phyloP scores from a whole-genome alignment of 2,113 vertebrate species.

The Polypterus bichir region DNA sequence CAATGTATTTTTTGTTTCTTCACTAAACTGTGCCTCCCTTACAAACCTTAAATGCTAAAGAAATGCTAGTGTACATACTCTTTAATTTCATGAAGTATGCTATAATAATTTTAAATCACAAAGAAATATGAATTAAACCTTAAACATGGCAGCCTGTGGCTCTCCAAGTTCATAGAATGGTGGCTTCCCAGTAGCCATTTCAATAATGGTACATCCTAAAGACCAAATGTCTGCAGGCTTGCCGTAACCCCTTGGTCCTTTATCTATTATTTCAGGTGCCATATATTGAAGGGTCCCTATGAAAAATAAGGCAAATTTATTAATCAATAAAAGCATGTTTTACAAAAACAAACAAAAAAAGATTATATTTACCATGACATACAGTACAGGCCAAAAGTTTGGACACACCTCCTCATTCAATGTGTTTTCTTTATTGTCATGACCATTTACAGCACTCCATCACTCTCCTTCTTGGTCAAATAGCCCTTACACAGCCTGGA shows the following conservation, averaged over 20 bases:
- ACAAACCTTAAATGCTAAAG: no score
- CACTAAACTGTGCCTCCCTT: no score
- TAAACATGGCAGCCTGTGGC: slow-evolving; percentile 97
- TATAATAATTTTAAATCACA: not conserved
- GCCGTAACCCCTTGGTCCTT: slow-evolving; percentile 88
- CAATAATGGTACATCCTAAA: slow-evolving; percentile 92
- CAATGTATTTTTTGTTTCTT: no score
- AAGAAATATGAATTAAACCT: slow-evolving; percentile 54
- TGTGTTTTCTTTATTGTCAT: no score
- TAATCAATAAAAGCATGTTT: slow-evolving; percentile 7
- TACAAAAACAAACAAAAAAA: slow-evolving; percentile 6
- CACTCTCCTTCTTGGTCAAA: no score
- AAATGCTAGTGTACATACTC: no score
- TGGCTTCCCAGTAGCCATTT: slow-evolving; percentile 95
- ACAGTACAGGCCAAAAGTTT: no score
- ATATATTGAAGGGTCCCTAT: slow-evolving; percentile 95
- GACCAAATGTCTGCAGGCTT: slow-evolving; percentile 98
- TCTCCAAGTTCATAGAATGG: slow-evolving; percentile 94
- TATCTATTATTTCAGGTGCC: slow-evolving; percentile 98
- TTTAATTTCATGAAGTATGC: no score
- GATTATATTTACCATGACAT: not conserved
- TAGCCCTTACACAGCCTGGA: no score
- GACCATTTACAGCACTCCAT: no score
- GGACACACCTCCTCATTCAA: no score
- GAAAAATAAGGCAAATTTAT: slow-evolving; percentile 20